These are phyloP conservation scores for Heliothis peltigera DNA, from an alignment of 2,888 invertebrate species.

Conservation along the genomic window DNA sequence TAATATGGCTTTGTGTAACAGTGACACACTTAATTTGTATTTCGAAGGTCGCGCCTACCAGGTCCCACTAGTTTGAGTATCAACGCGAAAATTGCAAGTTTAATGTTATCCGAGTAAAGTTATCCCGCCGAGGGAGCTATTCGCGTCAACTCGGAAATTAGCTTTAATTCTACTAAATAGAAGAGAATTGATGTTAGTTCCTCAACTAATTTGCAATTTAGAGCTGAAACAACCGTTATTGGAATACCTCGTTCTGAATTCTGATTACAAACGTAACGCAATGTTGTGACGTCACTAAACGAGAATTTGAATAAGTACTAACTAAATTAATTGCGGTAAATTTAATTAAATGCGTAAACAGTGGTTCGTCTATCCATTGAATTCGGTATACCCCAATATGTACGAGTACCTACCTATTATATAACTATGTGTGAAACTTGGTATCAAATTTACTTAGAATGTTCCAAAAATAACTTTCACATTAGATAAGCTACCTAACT, in stretches of 20 bases:
- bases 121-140: conserved; percentile 55
- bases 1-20: conserved; percentile 7
- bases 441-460: too few relatives aligned
- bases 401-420: too few relatives aligned
- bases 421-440: too few relatives aligned
- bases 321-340: conserved; percentile 15
- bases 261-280: conserved; percentile 50
- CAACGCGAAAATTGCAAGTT: conserved; percentile 49
- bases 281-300: conserved; percentile 15
- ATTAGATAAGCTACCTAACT: conserved; percentile 17
- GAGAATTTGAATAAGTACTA: conserved; percentile 1
- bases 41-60: conserved; percentile 16
- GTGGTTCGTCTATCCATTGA: neutral
- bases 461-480: conserved; percentile 42
- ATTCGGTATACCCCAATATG: too few relatives aligned
- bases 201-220: conserved; percentile 69
- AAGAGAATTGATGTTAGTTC: conserved; percentile 65
- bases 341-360: conserved; percentile 6
- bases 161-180: conserved; percentile 65
- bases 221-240: conserved; percentile 57
- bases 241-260: conserved; percentile 58
- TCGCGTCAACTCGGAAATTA: conserved; percentile 64
- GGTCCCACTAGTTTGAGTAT: conserved; percentile 21
- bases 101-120: conserved; percentile 42
- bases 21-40: conserved; percentile 2